phyloP scores from a whole-genome alignment of 1,140 invertebrate species.

The Zaprionus gabonicus region DNA sequence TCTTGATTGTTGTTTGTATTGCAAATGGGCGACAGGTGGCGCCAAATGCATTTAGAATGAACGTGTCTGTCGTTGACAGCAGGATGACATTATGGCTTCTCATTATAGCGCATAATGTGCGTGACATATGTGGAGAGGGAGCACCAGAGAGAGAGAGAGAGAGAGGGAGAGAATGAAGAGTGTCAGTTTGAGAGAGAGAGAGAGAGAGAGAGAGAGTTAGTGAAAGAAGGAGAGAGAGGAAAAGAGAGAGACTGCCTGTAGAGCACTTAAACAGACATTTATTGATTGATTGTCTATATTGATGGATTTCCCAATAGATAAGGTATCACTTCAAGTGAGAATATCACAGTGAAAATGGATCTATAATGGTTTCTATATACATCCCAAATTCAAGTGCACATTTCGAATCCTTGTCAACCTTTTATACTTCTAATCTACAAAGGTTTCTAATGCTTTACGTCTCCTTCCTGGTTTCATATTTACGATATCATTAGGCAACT shows the following conservation, averaged over 20 bases:
- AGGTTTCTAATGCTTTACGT: too few species aligned
- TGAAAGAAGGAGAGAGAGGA: too few species aligned
- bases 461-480: too few species aligned
- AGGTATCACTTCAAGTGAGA: background rate
- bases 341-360: background rate
- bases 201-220: background rate
- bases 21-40: conserved; percentile 52
- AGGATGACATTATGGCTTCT: background rate
- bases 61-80: conserved; percentile 27
- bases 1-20: conserved; percentile 51
- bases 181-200: background rate
- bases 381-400: too few species aligned
- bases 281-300: background rate
- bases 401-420: too few species aligned
- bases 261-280: background rate
- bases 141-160: background rate
- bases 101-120: background rate
- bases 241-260: background rate
- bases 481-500: too few species aligned
- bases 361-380: too few species aligned
- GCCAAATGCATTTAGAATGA: conserved; percentile 26
- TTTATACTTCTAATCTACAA: too few species aligned
- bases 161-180: background rate
- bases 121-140: background rate
- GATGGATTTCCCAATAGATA: background rate